These are phyloP conservation scores for Amazona vittata DNA, from an alignment of 2,113 vertebrate species.

Conservation along the genomic window DNA sequence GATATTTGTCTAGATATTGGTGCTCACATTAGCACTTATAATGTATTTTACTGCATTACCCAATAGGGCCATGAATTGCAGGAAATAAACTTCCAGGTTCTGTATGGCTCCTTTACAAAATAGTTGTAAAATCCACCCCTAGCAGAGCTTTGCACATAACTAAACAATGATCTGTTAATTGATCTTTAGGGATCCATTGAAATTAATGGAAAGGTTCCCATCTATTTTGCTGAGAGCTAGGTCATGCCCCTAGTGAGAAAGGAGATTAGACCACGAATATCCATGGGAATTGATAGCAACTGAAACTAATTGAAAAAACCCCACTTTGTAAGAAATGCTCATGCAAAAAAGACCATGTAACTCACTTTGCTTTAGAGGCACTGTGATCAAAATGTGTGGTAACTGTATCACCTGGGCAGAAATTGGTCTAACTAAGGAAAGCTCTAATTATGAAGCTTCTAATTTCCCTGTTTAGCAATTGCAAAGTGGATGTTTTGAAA, in stretches of 20 bases:
- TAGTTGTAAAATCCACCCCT: background rate
- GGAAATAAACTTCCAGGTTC: background rate
- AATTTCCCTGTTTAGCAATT: background rate
- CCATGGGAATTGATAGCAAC: background rate
- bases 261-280: background rate
- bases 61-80: background rate
- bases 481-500: background rate
- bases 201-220: background rate
- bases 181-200: constrained; percentile 2
- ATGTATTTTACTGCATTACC: background rate
- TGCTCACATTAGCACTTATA: background rate
- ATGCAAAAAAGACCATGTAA: background rate
- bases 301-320: background rate
- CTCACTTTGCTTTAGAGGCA: background rate
- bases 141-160: background rate
- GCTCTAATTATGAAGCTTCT: background rate
- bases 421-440: background rate
- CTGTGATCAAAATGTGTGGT: background rate
- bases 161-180: background rate
- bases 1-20: background rate
- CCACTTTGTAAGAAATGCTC: background rate
- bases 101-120: background rate
- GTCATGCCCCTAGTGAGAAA: background rate
- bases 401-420: background rate
- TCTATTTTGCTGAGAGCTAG: background rate